phyloP scores from a whole-genome alignment of 2,113 vertebrate genomes.

The Entosphenus tridentatus region DNA sequence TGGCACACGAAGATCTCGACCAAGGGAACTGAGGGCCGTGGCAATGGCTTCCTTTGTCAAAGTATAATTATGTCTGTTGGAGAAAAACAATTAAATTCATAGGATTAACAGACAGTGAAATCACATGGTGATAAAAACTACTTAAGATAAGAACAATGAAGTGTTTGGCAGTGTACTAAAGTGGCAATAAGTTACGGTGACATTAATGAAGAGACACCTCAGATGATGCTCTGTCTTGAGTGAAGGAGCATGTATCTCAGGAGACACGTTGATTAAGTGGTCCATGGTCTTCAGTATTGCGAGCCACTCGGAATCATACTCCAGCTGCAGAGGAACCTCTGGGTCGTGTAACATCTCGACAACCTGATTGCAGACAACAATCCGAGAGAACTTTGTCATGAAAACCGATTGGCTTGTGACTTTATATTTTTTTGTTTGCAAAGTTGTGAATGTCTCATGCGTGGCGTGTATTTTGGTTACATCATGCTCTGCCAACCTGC shows the following conservation, averaged over 20 bases:
- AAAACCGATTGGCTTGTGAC: too few relatives aligned
- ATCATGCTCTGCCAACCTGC: conserved; percentile 30
- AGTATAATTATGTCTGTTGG: conserved; percentile 64
- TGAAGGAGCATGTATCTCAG: conserved; percentile 11
- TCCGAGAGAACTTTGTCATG: too few relatives aligned
- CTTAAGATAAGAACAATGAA: neutral
- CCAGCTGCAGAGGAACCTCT: conserved; percentile 36
- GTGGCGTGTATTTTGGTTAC: too few relatives aligned
- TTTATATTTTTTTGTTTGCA: too few relatives aligned
- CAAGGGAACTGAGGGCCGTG: conserved; percentile 40
- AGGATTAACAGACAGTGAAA: neutral
- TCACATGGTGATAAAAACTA: neutral
- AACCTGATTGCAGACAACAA: conserved; percentile 18
- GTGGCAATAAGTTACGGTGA: neutral
- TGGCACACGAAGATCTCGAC: conserved; percentile 45
- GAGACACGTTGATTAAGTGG: conserved; percentile 35
- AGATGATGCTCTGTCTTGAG: neutral
- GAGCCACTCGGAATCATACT: conserved; percentile 85
- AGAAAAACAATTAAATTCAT: conserved; percentile 9
- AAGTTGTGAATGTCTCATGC: too few relatives aligned
- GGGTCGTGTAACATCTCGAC: conserved; percentile 58
- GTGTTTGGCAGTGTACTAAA: neutral
- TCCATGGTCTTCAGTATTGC: conserved; percentile 62
- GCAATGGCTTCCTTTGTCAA: conserved; percentile 47
- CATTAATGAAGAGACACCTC: neutral